phyloP scores from a whole-genome alignment of 2,888 invertebrate species.

The Drosophila infuscata region DNA sequence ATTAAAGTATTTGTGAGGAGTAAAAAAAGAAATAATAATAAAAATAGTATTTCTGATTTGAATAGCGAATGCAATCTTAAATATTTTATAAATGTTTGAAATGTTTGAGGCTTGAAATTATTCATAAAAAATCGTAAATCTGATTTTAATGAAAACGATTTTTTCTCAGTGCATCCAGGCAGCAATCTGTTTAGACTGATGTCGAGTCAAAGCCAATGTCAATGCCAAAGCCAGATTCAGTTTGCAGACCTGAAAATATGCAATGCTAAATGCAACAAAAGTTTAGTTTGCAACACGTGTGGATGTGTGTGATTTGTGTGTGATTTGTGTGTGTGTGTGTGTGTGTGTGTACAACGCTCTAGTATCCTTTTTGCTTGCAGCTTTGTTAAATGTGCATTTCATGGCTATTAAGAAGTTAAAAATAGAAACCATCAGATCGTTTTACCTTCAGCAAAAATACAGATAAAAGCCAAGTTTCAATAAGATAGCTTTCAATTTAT shows the following conservation, averaged over 20 bases:
- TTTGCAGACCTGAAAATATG: constrained; percentile 24
- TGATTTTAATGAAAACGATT: background rate
- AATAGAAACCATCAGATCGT: no score
- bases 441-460: no score
- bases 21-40: background rate
- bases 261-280: constrained; percentile 18
- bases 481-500: no score
- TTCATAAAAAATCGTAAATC: background rate
- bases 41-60: background rate
- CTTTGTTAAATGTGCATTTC: background rate
- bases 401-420: background rate
- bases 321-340: background rate
- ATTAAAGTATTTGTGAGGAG: background rate
- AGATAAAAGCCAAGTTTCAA: no score
- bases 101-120: background rate
- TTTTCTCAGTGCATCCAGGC: constrained; percentile 1
- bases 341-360: background rate
- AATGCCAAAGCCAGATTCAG: background rate
- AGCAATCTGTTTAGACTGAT: constrained; percentile 18
- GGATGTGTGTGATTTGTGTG: background rate
- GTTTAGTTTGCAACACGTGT: background rate
- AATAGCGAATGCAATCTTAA: background rate
- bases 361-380: background rate
- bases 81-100: no score
- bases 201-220: constrained; percentile 14